These are phyloP conservation scores for Parus major DNA, from an alignment of 2,113 vertebrate species.

Conservation along the genomic window DNA sequence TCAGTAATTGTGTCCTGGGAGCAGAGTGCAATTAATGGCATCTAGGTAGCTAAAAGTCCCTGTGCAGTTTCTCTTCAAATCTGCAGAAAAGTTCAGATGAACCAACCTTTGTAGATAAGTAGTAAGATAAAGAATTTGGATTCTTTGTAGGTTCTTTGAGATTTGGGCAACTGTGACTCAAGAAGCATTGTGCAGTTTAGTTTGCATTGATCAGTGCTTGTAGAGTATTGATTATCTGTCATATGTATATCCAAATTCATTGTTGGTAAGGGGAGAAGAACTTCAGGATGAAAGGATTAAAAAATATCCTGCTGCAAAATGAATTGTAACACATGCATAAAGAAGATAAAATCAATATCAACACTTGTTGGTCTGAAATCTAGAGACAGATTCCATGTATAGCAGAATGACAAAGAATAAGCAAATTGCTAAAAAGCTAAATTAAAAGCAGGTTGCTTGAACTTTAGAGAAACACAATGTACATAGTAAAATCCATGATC, in stretches of 20 bases:
- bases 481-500: background rate
- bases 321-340: background rate
- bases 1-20: background rate
- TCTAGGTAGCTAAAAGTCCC: background rate
- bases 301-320: background rate
- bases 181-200: background rate
- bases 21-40: background rate
- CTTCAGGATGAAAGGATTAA: background rate
- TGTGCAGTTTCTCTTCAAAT: background rate
- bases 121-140: background rate
- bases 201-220: background rate
- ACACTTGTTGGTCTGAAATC: background rate
- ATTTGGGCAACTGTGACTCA: background rate
- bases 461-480: background rate
- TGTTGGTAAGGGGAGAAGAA: background rate
- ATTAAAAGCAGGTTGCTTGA: background rate
- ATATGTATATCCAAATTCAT: background rate
- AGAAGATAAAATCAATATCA: background rate
- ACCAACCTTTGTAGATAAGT: background rate
- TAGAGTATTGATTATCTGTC: background rate
- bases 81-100: background rate
- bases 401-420: background rate
- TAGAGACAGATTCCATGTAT: accelerated
- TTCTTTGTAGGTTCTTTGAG: background rate
- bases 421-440: background rate